Conservation (phyloP, 2,888 invertebrate species). For the Abrostola triplasia region DNA sequence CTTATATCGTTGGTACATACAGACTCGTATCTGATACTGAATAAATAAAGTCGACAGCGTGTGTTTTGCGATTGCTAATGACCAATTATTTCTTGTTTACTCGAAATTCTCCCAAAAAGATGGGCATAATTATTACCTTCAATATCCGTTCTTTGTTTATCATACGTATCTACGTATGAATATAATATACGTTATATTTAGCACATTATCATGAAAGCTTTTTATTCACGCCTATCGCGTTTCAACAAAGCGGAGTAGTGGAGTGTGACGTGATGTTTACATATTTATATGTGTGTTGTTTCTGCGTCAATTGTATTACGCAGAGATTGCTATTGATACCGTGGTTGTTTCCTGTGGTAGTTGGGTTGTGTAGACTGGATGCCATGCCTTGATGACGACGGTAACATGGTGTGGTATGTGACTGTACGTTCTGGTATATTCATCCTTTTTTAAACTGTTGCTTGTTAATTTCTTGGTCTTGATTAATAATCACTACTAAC, state of each 20-base stretch:
- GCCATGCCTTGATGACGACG: neutral
- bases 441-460: too few relatives aligned
- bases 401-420: too few relatives aligned
- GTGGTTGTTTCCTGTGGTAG: neutral
- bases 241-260: conserved; percentile 52
- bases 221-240: conserved; percentile 52
- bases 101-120: neutral
- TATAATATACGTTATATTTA: conserved; percentile 24
- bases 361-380: neutral
- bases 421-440: too few relatives aligned
- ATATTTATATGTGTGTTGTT: conserved; percentile 19
- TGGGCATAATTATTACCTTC: neutral
- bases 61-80: too few relatives aligned
- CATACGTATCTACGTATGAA: neutral
- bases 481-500: too few relatives aligned
- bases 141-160: conserved; percentile 11
- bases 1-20: too few relatives aligned
- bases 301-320: conserved; percentile 15
- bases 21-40: too few relatives aligned
- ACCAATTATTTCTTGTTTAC: neutral
- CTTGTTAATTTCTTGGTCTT: too few relatives aligned
- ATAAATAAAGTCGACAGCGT: too few relatives aligned
- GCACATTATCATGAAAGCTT: conserved; percentile 41
- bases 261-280: conserved; percentile 49
- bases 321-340: neutral